Base-by-base conservation (phyloP, 2,888 invertebrate genomes). In the Andricus curvator region DNA sequence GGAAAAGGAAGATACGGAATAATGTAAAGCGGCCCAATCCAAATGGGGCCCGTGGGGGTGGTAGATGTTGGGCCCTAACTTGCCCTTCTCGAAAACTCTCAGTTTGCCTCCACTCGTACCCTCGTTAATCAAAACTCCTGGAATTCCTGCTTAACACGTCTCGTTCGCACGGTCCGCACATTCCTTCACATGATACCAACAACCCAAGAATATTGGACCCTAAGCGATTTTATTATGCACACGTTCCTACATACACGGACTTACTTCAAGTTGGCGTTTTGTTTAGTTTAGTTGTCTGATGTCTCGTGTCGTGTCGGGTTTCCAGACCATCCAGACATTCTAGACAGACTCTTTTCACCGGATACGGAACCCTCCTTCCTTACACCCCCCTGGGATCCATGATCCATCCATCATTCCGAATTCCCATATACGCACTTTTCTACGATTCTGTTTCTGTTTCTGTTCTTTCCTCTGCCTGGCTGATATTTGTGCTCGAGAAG, bases 81-180 rank as follows among this genome's bases (percentile, higher is more conserved):
- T 33, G 37, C 37, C 37, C 44, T 68, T 68, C 48, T 68, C 48
- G 22, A 68, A 68, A 22, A 41, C 29, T 68, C 41, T 68, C 25
- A 48, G 29, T 64, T 62, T 62, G 25, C 62, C 62, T 29, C 64
- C 25, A 68, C 25, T 48, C 68, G 22, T 44, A 68, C 48, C 68
- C 44, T 68, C 68, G 48, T 68, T 68, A 68, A 68, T 68, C 68
- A 68, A 68, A 68, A 68, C 68, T 68, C 48, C 25, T 68, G 25
- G 68, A 68, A 68, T 68, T 68, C 44, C 48, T 68, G 41, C 25
- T n/a, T 48, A 68, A 68, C 44, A 17, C 44, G 48, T 68, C 44
- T 68, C 48, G 68, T 68, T 68, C 48, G 68, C 68, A 68, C 68
- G 68, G 68, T 68, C 68, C 48, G 68, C 68, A 68, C 68, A 68